A percentile compares a stretch with the other conserved stretches of the same genome.
Conservation (phyloP, 2,797 vertebrate genomes). For the Setipinna tenuifilis region DNA sequence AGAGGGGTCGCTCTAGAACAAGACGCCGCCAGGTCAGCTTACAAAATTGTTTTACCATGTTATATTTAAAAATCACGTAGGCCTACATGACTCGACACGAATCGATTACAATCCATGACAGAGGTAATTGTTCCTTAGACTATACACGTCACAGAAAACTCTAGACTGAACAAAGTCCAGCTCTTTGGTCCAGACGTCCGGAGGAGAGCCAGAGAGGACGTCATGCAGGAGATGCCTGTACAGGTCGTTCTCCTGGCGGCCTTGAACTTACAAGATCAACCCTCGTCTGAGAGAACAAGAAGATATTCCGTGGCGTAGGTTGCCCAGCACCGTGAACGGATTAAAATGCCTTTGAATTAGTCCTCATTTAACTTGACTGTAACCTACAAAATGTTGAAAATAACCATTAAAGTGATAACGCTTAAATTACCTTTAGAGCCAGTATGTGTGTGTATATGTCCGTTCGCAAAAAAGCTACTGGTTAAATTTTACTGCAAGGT, state of each 20-base stretch:
- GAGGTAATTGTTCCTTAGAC: not conserved
- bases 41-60: no score
- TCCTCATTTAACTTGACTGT: not conserved
- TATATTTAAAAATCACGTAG: no score
- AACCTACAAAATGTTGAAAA: not conserved
- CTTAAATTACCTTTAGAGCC: no score
- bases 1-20: constrained; percentile 13
- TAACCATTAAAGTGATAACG: no score
- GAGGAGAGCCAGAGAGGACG: not conserved
- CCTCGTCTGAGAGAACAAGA: not conserved
- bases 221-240: not conserved
- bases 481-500: no score
- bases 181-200: not conserved
- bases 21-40: constrained; percentile 1
- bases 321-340: not conserved
- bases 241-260: not conserved
- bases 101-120: no score
- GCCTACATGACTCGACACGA: no score
- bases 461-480: no score
- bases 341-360: not conserved
- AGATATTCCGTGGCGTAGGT: not conserved
- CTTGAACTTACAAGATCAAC: not conserved
- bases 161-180: not conserved
- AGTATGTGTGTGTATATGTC: no score
- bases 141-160: constrained; percentile 13